phyloP scores from a whole-genome alignment of 2,888 invertebrate genomes.

The Elegia similella region DNA sequence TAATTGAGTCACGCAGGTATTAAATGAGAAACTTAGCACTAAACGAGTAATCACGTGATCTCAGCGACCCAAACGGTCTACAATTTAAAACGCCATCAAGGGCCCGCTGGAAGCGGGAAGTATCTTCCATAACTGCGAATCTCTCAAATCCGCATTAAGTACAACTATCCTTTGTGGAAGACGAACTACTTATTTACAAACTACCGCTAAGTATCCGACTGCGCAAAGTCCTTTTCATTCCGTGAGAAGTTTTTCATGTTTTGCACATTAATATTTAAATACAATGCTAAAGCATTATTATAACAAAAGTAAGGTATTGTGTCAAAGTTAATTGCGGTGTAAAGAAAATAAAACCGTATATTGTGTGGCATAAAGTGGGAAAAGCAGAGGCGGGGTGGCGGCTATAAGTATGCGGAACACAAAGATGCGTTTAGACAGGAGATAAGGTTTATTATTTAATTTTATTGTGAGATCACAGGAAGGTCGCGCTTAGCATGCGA shows the following conservation, averaged over 20 bases:
- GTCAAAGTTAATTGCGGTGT: slow-evolving; percentile 5
- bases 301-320: slow-evolving; percentile 21
- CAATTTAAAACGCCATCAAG: slow-evolving; percentile 19
- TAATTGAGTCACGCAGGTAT: too few species aligned
- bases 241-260: slow-evolving; percentile 30
- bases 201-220: slow-evolving; percentile 41
- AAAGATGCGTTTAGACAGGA: slow-evolving; percentile 24
- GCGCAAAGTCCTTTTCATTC: slow-evolving; percentile 40
- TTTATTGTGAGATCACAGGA: slow-evolving; percentile 48
- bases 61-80: slow-evolving; percentile 1
- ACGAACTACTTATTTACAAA: slow-evolving; percentile 44
- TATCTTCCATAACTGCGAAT: slow-evolving; percentile 36
- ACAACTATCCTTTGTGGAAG: slow-evolving; percentile 45
- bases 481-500: slow-evolving; percentile 46
- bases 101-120: slow-evolving; percentile 24
- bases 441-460: slow-evolving; percentile 48
- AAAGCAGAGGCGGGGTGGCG: not conserved
- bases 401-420: slow-evolving; percentile 12
- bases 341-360: not conserved
- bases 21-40: too few species aligned
- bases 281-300: slow-evolving; percentile 17
- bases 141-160: slow-evolving; percentile 40
- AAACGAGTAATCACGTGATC: too few species aligned
- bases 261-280: slow-evolving; percentile 33
- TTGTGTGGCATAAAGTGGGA: not conserved